These are phyloP conservation scores for Scaptomyza parva DNA, from an alignment of 2,888 invertebrate genomes.

Conservation along the genomic window DNA sequence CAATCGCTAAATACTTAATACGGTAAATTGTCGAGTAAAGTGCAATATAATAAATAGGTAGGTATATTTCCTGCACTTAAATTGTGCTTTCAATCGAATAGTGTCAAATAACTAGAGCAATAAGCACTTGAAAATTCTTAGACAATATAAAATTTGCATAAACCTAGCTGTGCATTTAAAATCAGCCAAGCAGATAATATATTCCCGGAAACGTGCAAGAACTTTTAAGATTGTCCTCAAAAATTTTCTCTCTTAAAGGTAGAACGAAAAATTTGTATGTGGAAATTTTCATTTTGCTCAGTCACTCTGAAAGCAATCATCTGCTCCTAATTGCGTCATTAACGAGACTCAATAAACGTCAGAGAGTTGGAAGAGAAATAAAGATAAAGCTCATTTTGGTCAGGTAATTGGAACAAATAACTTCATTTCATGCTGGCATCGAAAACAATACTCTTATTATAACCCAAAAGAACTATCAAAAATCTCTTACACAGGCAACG, in stretches of 20 bases:
- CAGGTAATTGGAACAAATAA: slow-evolving; percentile 61
- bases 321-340: slow-evolving; percentile 64
- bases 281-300: slow-evolving; percentile 18
- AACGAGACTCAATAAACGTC: slow-evolving; percentile 27
- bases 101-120: slow-evolving; percentile 1
- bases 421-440: slow-evolving; percentile 39
- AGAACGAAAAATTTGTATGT: neutral
- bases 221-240: neutral
- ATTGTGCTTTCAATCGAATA: slow-evolving; percentile 2
- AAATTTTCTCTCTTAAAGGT: slow-evolving; percentile 41
- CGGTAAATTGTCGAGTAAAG: slow-evolving; percentile 4
- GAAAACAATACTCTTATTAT: slow-evolving; percentile 32
- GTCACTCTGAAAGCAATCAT: slow-evolving; percentile 50
- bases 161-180: slow-evolving; percentile 1
- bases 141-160: slow-evolving; percentile 16
- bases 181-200: slow-evolving; percentile 27
- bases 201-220: slow-evolving; percentile 15
- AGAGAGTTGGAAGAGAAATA: slow-evolving; percentile 13
- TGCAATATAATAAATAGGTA: slow-evolving; percentile 1
- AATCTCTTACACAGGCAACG: slow-evolving; percentile 35
- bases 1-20: slow-evolving; percentile 22
- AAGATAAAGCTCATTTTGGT: slow-evolving; percentile 22
- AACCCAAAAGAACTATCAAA: slow-evolving; percentile 13
- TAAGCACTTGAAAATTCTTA: slow-evolving; percentile 6
- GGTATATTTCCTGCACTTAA: neutral